Evolutionary conservation across 2,113 vertebrate genomes (phyloP), one percentile per base, ranked within the genome.

Genomic region (Oplegnathus fasciatus): DNA sequence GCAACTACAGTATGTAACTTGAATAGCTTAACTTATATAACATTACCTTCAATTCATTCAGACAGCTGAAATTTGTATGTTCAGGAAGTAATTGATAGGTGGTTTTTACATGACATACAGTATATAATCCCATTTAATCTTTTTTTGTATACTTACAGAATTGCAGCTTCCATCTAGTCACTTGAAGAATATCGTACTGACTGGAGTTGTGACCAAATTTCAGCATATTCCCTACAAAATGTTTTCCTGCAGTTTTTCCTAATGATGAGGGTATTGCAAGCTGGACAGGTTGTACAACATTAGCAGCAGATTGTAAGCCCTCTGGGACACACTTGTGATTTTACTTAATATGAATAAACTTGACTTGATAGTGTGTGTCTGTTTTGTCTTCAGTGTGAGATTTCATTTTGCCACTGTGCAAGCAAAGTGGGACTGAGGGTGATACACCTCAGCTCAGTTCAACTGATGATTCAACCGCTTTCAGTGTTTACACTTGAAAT

Each of bases 341-440:
- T 44, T 32, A 40, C 32, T 14, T 42, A 24, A 57, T 37, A 57
- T 55, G 28, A 77, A 57, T 26, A 57, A 68, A 22, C 6, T 50
- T 67, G 42, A 69, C 22, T 54, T 17, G 8, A 30, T 14, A 24
- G 18, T 10, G 17, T 58, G 9, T 50, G 28, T 75, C 17, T 13
- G 48, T 20, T 58, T 24, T 52, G 20, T 42, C 30, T 61, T 61
- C 14, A 32, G n/a, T 20, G 6, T 10, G 42, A 57, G n/a, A 10
- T 72, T 15, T 48, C 15, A 20, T 32, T 71, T 52, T 42, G 30
- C 54, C n/a, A 22, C 28, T 14, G 22, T 52, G 61, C 57, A 68
- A 46, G 20, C 17, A 61, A 83, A 84, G 54, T 28, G 8, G 17
- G 2, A 17, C 50, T 52, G 71, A 55, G 58, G 57, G 30, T 57